Conservation (phyloP, 2,113 vertebrate species). For the Sciurus niger region DNA sequence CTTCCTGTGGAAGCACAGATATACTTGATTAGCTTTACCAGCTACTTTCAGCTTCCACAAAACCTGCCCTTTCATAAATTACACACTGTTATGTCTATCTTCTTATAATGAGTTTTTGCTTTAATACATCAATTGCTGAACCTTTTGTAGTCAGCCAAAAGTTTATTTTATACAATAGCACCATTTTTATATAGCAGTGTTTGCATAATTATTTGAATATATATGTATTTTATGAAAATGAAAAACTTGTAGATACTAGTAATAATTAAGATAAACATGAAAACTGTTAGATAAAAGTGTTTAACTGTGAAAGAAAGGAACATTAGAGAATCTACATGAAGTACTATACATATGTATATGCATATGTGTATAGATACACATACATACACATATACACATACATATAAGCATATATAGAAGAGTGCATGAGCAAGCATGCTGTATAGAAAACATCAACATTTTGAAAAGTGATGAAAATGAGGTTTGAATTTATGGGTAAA, state of each 20-base stretch:
- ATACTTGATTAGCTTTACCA: background rate
- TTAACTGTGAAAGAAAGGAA: constrained; percentile 2
- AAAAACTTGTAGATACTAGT: background rate
- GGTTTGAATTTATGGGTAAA: background rate
- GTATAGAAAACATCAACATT: background rate
- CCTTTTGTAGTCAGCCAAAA: background rate
- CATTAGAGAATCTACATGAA: background rate
- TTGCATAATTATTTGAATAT: background rate
- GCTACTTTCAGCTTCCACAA: background rate
- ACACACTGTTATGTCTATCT: background rate
- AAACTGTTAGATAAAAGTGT: background rate
- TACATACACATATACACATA: background rate
- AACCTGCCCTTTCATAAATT: background rate
- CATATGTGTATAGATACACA: background rate
- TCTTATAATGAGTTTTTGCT: background rate
- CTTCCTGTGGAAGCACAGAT: background rate
- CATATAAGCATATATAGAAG: too few species aligned
- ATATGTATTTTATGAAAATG: background rate
- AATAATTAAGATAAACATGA: background rate
- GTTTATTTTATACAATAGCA: constrained; percentile 9
- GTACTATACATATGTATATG: background rate
- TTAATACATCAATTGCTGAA: background rate
- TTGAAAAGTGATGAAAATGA: background rate
- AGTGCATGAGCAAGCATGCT: background rate
- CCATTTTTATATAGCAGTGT: background rate